Evolutionary conservation across 2,113 vertebrate species (phyloP), one percentile per base, ranked within the genome.

Genomic region (Dromaius novaehollandiae): DNA sequence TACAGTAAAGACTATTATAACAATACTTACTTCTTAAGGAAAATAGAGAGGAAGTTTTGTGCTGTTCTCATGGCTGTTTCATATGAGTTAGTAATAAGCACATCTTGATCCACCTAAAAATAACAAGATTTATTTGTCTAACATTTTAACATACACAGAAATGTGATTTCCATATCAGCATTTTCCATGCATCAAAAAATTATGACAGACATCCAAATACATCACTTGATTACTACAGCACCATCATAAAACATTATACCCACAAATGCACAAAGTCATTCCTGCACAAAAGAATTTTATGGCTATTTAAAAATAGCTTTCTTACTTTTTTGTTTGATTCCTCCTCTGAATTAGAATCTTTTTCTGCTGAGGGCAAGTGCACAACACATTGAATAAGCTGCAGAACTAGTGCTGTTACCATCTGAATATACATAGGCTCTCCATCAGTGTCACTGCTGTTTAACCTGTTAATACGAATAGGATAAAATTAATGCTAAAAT

Each of bases 61-160:
- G 99, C 99, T 25, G 99, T 99, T 98, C 99, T 98, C 99, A 99
- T 99, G 86, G 99, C 99, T 18, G 99, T 99, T 98, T 99, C 99
- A 79, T 99, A 99, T 0, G 99, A 99, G 95, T 99, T 99, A 89
- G 99, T 99, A 92, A 99, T 99, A 88, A 99, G 97, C 80, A 99
- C 99, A 96, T 99, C 99, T 97, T 99, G 99, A 98, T 99, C 99
- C 95, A 99, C 98, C 99, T 99, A 96, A 87, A 98, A 97, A 93
- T 56, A 93, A 48, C 38, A 89, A 88, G 74, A 96, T 15, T 15
- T 18, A 87, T 93, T 95, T 81, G 64, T 50, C n/a, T 40, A 77
- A 51, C 40, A 63, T 86, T 48, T 69, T 21, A 60, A 69, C 46
- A 82, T 46, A 69, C 22, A 58, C 8, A 76, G 42, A 46, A 66